Evolutionary conservation across 35 echinoderm and acorn worm species (phyloP), one percentile per base, ranked within the genome.

Genomic region (Apostichopus parvimensis): DNA sequence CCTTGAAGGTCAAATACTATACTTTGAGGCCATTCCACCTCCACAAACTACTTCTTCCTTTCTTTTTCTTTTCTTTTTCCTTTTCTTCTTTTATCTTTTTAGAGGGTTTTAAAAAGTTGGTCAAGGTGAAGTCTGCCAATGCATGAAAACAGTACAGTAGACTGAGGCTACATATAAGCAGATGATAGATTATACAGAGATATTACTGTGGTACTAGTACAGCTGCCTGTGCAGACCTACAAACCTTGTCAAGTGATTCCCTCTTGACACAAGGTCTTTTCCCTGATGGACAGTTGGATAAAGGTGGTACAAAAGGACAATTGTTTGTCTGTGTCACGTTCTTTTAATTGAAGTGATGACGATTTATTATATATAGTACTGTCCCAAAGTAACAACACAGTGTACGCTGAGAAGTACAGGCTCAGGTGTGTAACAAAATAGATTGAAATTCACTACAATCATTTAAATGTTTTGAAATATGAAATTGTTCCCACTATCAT

Each of bases 1-100:
- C 52, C 64, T 68, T 55, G 52, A 82, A 82, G 79, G 79, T 82
- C 79, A 82, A 45, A 82, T 45, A 17, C 79, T n/a, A 53, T 56
- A 11, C 26, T 53, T 56, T 56, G 11, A 11, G 18, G 64, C 11
- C 64, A 13, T 56, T 82, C 28, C 53, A 56, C n/a, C 6, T 55
- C 55, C 79, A 82, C 25, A 17, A 17, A 82, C 55, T 82, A 82
- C 2, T 82, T 45, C 34, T 45, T 2, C 34, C 3, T 45, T 45
- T 45, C 34, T 45, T 45, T 34, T 1, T 34, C 34, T 45, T 45
- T 34, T 1, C 1, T 25, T 28, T 28, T 45, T 45, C 34, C 34
- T 45, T 45, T 45, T 45, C 34, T 45, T 45, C 34, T 45, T 9
- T 54, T 20, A 82, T 82, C 55, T 17, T 11, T 12, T 13, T 17